Conservation (phyloP, 2,888 invertebrate genomes). For the Coelinius sp. region DNA sequence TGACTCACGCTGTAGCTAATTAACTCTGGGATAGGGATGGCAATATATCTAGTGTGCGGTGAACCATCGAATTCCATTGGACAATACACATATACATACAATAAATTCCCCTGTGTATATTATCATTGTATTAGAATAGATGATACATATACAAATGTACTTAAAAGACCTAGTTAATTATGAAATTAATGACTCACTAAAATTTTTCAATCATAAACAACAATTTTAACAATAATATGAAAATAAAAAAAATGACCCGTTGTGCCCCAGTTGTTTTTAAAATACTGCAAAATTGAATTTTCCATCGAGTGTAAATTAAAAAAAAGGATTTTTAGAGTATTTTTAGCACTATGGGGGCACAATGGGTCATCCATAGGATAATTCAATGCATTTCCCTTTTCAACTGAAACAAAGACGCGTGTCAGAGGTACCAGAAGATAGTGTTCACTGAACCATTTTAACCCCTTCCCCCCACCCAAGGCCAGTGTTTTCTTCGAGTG, state of each 20-base stretch:
- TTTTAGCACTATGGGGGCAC: no score
- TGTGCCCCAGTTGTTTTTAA: no score
- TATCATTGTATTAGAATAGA: neutral
- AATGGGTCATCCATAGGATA: no score
- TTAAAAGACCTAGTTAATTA: neutral
- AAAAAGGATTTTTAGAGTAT: no score
- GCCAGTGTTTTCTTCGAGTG: constrained; percentile 28
- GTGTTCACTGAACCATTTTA: constrained; percentile 1
- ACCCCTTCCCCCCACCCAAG: neutral
- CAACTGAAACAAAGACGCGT: neutral
- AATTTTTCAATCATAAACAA: no score
- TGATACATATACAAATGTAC: constrained; percentile 2
- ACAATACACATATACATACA: constrained; percentile 12
- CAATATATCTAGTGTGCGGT: constrained; percentile 16
- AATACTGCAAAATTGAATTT: no score
- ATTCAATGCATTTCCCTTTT: neutral
- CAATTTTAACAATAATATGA: no score
- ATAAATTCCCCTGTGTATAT: constrained; percentile 3
- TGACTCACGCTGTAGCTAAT: constrained; percentile 28
- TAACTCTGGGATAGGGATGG: constrained; percentile 21
- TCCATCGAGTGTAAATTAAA: no score
- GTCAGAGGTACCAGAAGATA: neutral
- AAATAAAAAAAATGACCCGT: no score
- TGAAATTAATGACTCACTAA: no score
- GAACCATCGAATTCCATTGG: constrained; percentile 20